Evolutionary conservation across 2,888 invertebrate genomes (phyloP).

Genomic region (Drosophila kanekoi): DNA sequence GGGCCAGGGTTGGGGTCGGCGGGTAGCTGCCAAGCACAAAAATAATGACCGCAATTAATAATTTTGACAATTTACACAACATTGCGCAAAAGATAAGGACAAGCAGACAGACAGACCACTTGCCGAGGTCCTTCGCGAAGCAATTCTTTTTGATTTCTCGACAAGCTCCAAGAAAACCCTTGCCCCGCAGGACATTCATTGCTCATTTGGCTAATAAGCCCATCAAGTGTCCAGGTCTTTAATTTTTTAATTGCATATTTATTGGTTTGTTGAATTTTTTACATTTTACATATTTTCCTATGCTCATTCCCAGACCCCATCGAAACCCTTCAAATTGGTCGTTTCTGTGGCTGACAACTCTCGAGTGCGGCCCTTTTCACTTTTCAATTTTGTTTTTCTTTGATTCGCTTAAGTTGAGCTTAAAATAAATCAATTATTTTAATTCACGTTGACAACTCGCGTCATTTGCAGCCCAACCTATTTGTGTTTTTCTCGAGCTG

Average conservation of each 20-base stretch:
- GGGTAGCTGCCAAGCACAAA: slow-evolving; percentile 1
- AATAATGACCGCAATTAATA: slow-evolving; percentile 80
- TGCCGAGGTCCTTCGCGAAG: not conserved
- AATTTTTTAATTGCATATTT: slow-evolving; percentile 52
- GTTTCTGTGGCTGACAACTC: slow-evolving; percentile 47
- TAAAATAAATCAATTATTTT: slow-evolving; percentile 79
- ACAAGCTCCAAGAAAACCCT: not conserved
- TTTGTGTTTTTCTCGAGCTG: slow-evolving; percentile 33
- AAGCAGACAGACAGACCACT: slow-evolving; percentile 8
- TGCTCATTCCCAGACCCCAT: not conserved
- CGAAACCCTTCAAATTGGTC: slow-evolving; percentile 29
- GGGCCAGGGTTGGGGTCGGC: not conserved
- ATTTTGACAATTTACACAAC: slow-evolving; percentile 81
- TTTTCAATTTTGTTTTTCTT: slow-evolving; percentile 16
- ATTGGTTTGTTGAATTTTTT: slow-evolving; percentile 42
- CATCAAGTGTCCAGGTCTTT: slow-evolving; percentile 19
- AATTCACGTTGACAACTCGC: slow-evolving; percentile 76
- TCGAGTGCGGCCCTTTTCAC: slow-evolving; percentile 44
- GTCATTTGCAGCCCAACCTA: slow-evolving; percentile 69
- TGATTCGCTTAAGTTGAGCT: slow-evolving; percentile 61
- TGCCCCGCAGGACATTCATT: not conserved
- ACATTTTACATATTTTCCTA: slow-evolving; percentile 10
- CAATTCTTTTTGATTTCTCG: slow-evolving; percentile 43
- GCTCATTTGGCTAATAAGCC: slow-evolving; percentile 50
- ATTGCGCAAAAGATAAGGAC: slow-evolving; percentile 64